Percentiles rank a stretch among this genome's conserved stretches.
These are phyloP conservation scores for Strigops habroptila DNA, from an alignment of 2,113 vertebrate genomes.

Conservation along the genomic window DNA sequence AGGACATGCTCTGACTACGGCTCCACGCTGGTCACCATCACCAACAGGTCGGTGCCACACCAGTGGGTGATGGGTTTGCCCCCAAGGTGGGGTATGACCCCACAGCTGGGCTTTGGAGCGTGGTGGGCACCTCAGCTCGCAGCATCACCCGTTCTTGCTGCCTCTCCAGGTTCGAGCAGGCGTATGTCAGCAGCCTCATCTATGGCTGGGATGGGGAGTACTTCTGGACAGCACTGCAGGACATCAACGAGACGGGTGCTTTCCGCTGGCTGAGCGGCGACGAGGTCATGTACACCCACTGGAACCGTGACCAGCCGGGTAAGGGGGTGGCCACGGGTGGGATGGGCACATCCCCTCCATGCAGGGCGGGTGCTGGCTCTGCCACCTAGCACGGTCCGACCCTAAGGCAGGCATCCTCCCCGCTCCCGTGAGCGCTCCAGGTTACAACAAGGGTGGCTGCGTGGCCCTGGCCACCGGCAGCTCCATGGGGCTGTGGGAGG, in stretches of 20 bases:
- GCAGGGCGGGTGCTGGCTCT: neutral
- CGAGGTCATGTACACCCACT: constrained; percentile 89
- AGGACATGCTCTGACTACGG: constrained; percentile 77
- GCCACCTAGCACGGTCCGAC: rapidly evolving
- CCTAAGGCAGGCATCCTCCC: neutral
- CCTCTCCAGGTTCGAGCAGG: constrained; percentile 89
- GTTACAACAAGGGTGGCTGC: constrained; percentile 82
- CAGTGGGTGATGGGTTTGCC: neutral
- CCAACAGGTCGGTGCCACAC: constrained; percentile 77
- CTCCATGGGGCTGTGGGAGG: constrained; percentile 92
- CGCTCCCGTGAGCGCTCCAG: constrained; percentile 59
- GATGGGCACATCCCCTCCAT: neutral
- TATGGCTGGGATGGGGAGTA: constrained; percentile 82
- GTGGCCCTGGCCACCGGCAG: constrained; percentile 87
- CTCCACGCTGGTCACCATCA: constrained; percentile 85
- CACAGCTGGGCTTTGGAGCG: neutral
- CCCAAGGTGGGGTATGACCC: neutral
- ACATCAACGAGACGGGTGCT: constrained; percentile 76
- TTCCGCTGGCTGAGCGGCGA: constrained; percentile 91
- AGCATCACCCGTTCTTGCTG: rapidly evolving
- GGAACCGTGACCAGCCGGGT: constrained; percentile 95
- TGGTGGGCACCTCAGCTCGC: rapidly evolving
- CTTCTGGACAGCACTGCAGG: constrained; percentile 89
- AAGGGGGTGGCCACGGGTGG: neutral
- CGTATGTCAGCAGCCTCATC: constrained; percentile 90